Base-by-base conservation (phyloP, 2,797 vertebrate genomes). In the Thalassophryne amazonica region DNA sequence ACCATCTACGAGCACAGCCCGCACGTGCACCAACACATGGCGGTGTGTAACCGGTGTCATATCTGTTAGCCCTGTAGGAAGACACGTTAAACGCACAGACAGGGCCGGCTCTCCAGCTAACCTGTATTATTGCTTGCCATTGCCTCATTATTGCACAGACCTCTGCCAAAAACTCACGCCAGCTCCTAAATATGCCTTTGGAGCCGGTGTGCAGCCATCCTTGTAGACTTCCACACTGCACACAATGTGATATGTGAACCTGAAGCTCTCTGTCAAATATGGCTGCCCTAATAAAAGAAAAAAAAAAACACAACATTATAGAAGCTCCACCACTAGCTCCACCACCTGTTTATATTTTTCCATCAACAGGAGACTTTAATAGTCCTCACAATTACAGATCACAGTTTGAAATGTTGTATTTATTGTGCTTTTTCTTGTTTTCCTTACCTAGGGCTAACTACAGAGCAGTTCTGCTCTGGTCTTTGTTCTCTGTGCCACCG, bases 131-230 rank as follows among this genome's bases (percentile, higher is more conserved):
- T 87, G 70, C 76, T 55, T 31, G 54, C 23, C 64, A 35, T 86
- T 82, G 74, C 80, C 69, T 87, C 78, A 76, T 70, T 49, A 58
- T 73, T 78, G 70, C 70, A 12, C 36, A 46, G 37, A 54, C 27
- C 34, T 56, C 56, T 67, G 58, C 59, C 56, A 56, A 47, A 69
- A 61, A 53, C 56, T 56, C 8, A 22, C 38, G 29, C 24, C 38
- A 46, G 35, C 40, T 54, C 49, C 46, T 45, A 37, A 46, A 34
- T 15, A 38, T 10, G 5, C 41, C 58, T 36, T 16, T 51, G 32
- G 31, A 69, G 43, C 59, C 50, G 13, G 33, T 47, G 20, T 52
- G 59, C 40, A 36, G 29, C 20, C 33, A 22, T 49, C 39, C 50
- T 34, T 50, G 35, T 37, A 70, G 32, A 68, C 48, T 21, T n/a